Conservation (phyloP, 2,888 invertebrate genomes). For the Lypha dubia region DNA sequence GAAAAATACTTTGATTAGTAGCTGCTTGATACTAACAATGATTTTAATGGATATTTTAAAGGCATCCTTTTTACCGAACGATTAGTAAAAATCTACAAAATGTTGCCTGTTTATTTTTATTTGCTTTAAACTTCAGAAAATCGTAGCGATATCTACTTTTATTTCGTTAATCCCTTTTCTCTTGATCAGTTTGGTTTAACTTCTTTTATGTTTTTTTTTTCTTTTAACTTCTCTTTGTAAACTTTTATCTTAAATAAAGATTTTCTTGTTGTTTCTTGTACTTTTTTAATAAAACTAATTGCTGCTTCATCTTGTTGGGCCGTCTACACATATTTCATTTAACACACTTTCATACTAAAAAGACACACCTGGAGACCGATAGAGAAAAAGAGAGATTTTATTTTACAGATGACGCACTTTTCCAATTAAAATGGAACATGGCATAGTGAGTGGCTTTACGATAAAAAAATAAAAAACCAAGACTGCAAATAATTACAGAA, state of each 20-base stretch:
- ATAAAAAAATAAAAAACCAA: not conserved
- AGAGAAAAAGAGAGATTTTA: conserved; percentile 32
- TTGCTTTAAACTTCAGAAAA: not conserved
- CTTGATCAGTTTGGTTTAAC: not conserved
- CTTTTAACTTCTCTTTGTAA: conserved; percentile 14
- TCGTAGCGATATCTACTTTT: not conserved
- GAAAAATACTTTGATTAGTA: not conserved
- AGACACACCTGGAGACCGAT: conserved; percentile 56
- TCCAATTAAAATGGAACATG: conserved; percentile 68
- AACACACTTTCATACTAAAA: not conserved
- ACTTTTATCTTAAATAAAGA: conserved; percentile 55
- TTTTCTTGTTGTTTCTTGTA: conserved; percentile 33
- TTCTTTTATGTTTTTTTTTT: too few species aligned
- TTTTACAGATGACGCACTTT: conserved; percentile 61
- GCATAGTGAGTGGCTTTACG: not conserved
- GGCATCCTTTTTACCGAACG: not conserved
- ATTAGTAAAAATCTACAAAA: not conserved
- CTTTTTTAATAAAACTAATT: conserved; percentile 61
- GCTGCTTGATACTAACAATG: conserved; percentile 21
- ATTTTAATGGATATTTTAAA: conserved; percentile 2
- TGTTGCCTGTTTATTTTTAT: not conserved
- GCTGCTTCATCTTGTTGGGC: conserved; percentile 39
- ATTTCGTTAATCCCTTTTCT: not conserved
- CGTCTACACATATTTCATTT: conserved; percentile 38
- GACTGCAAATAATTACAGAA: not conserved